Evolutionary conservation across 53 echinoderm and acorn worm species (phyloP).

Genomic region (Paracentrotus lividus): DNA sequence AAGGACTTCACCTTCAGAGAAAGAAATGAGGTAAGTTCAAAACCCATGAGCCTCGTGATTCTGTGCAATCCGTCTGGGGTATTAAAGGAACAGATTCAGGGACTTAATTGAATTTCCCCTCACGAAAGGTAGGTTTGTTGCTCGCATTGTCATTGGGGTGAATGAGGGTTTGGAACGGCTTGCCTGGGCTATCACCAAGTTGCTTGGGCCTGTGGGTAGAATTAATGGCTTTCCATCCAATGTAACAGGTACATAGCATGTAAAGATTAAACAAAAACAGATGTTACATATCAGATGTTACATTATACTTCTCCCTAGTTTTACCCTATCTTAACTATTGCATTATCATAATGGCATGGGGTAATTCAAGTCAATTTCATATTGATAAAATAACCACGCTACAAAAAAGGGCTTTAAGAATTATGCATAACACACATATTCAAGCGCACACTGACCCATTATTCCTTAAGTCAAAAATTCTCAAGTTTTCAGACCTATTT

Average conservation of each 20-base stretch:
- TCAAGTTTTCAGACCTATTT: too few species aligned
- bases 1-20: not conserved
- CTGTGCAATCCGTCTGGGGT: conserved; percentile 16
- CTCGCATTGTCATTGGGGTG: not conserved
- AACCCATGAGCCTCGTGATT: not conserved
- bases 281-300: not conserved
- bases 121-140: not conserved
- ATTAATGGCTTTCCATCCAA: not conserved
- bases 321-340: too few species aligned
- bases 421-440: too few species aligned
- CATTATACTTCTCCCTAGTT: too few species aligned
- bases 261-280: not conserved
- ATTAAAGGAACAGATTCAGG: conserved; percentile 4
- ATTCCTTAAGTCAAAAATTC: too few species aligned
- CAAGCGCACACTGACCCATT: too few species aligned
- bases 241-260: not conserved
- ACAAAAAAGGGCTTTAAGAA: too few species aligned
- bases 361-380: too few species aligned
- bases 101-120: conserved; percentile 27
- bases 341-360: too few species aligned
- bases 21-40: not conserved
- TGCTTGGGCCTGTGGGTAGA: not conserved
- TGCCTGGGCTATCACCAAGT: not conserved
- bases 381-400: too few species aligned
- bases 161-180: not conserved